phyloP scores from a whole-genome alignment of 1,140 invertebrate species.

The Tetramorium alpestre region DNA sequence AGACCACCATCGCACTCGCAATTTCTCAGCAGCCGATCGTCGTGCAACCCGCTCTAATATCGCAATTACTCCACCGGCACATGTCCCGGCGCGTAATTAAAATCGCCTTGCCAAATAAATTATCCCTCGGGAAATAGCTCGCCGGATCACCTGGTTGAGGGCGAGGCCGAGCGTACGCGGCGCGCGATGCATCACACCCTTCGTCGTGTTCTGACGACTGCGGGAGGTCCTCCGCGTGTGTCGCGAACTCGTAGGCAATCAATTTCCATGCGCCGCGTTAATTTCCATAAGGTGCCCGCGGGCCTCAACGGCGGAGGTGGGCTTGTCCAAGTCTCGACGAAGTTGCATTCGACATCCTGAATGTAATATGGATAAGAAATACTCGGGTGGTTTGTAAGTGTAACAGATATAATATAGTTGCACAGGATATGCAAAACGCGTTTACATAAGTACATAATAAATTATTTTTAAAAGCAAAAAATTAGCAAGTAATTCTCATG shows the following conservation, averaged over 20 bases:
- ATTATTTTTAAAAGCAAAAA: neutral
- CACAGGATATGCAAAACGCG: neutral
- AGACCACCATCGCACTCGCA: slow-evolving; percentile 20
- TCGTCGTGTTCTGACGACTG: slow-evolving; percentile 56
- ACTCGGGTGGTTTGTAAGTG: neutral
- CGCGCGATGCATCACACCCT: slow-evolving; percentile 21
- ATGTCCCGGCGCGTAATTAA: slow-evolving; percentile 73
- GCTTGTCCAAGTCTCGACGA: neutral
- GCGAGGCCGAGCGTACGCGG: neutral
- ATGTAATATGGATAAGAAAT: neutral
- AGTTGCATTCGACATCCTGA: slow-evolving; percentile 36
- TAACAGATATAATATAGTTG: neutral
- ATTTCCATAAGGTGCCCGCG: slow-evolving; percentile 77
- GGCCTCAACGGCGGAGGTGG: slow-evolving; percentile 37
- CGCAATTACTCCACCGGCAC: slow-evolving; percentile 43
- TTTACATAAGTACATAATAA: neutral
- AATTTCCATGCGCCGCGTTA: slow-evolving; percentile 77
- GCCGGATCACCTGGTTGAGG: neutral
- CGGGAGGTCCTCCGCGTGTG: slow-evolving; percentile 74
- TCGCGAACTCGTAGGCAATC: slow-evolving; percentile 75
- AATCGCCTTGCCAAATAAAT: slow-evolving; percentile 60
- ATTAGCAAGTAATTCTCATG: no score
- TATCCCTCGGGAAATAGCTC: slow-evolving; percentile 62
- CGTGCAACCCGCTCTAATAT: slow-evolving; percentile 29
- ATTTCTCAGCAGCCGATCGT: slow-evolving; percentile 9